Conservation (phyloP, 2,113 vertebrate species). For the Cyanoramphus novaezelandiae region DNA sequence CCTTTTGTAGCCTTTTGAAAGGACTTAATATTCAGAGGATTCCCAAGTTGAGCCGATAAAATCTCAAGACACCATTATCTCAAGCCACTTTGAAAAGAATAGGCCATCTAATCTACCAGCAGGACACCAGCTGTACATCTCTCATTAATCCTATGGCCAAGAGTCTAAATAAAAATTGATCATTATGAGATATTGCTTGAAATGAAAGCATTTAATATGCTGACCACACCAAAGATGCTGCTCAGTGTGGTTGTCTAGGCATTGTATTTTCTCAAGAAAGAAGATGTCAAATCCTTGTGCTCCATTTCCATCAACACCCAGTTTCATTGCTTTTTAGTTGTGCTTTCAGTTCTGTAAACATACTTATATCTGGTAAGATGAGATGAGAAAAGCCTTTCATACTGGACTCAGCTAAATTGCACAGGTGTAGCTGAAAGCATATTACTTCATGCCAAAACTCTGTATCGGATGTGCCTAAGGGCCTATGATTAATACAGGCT, state of each 20-base stretch:
- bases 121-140: accelerated
- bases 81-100: background rate
- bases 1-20: background rate
- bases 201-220: background rate
- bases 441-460: background rate
- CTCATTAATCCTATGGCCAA: background rate
- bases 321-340: background rate
- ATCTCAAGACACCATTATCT: background rate
- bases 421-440: background rate
- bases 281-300: background rate
- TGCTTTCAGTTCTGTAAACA: background rate
- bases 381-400: background rate
- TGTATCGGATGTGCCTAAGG: accelerated
- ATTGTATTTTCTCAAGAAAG: background rate
- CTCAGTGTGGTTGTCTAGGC: background rate
- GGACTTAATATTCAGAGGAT: background rate
- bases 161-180: background rate
- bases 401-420: background rate
- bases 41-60: background rate
- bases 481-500: background rate
- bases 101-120: background rate
- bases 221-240: background rate
- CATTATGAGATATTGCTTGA: background rate
- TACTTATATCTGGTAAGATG: background rate
- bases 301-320: background rate